Base-by-base conservation (phyloP, 1,140 invertebrate species). In the Panulirus ornatus region DNA sequence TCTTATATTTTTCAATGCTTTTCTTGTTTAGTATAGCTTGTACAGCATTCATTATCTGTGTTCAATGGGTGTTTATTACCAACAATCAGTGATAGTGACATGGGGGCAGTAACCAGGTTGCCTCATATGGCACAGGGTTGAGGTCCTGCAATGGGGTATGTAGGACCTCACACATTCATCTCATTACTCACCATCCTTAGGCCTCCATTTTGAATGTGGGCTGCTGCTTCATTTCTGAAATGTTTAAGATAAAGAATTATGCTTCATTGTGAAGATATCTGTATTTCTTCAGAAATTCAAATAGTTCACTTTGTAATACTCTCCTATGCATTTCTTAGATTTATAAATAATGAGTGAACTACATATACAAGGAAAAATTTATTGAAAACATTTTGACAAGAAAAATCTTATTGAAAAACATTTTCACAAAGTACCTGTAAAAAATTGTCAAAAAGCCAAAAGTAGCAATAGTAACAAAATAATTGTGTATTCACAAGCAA, bases 151-250 rank as follows among this genome's bases (percentile, higher is more conserved):
- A 34, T 40, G 40, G 63, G 78, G 54, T 40, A 40, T 73, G 22
- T 58, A 89, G 88, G 88, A 89, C 79, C 88, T 91, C 90, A 91
- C 90, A 91, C 90, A 51, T 91, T 91, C 90, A 91, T 91, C 76
- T 91, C 90, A 54, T 85, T 44, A 73, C 84, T 91, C 58, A 91
- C 83, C 90, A 91, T 91, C 79, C 63, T 91, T 91, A 91, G 66
- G 90, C 90, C 90, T 91, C 90, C 90, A 91, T 91, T 91, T 91
- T 91, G 90, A 91, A 91, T 81, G 90, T 86, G 90, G 90, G 90
- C 75, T 71, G 90, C 84, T 91, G 90, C 90, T 91, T 91, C 90
- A 91, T 91, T 91, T 91, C 90, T 91, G 90, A 76, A 89, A 88
- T 42, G 27, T 27, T 66, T 66, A 0, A 66, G 30, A 66, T 30